phyloP scores from a whole-genome alignment of 2,888 invertebrate species.

The Dolichopus griseipennis region DNA sequence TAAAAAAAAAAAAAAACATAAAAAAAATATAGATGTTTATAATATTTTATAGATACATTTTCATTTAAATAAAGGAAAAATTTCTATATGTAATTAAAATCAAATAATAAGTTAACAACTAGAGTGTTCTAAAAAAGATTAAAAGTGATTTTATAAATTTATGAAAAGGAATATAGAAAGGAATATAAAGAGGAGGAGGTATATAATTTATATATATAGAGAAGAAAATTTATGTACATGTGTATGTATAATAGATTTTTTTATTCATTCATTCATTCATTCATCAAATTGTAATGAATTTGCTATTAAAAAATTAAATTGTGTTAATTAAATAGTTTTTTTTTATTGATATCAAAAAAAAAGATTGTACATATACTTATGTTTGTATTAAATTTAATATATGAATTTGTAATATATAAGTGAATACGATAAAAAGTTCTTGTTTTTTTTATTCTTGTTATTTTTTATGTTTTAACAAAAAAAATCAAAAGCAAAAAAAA shows the following conservation, averaged over 20 bases:
- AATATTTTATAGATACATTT: too few relatives aligned
- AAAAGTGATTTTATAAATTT: too few relatives aligned
- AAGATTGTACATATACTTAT: neutral
- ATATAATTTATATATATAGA: too few relatives aligned
- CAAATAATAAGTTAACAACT: too few relatives aligned
- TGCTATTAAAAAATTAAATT: neutral
- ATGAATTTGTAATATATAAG: neutral
- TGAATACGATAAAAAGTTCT: neutral
- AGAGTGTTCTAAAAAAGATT: too few relatives aligned
- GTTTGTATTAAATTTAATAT: neutral
- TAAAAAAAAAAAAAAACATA: too few relatives aligned
- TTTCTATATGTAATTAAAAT: too few relatives aligned
- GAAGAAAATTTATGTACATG: too few relatives aligned
- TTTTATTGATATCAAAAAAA: neutral
- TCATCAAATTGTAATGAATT: neutral
- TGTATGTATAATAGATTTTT: neutral
- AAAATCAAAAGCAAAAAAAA: slow-evolving; percentile 14
- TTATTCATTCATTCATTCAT: neutral
- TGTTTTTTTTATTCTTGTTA: neutral
- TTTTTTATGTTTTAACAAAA: slow-evolving; percentile 15
- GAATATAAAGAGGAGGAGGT: too few relatives aligned
- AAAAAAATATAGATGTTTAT: too few relatives aligned
- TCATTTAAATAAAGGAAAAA: too few relatives aligned
- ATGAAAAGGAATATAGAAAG: too few relatives aligned
- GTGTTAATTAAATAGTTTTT: neutral